Conservation (phyloP, 37 sponge, comb jelly and placozoan genomes). For the Cliona cf. orientalis region DNA sequence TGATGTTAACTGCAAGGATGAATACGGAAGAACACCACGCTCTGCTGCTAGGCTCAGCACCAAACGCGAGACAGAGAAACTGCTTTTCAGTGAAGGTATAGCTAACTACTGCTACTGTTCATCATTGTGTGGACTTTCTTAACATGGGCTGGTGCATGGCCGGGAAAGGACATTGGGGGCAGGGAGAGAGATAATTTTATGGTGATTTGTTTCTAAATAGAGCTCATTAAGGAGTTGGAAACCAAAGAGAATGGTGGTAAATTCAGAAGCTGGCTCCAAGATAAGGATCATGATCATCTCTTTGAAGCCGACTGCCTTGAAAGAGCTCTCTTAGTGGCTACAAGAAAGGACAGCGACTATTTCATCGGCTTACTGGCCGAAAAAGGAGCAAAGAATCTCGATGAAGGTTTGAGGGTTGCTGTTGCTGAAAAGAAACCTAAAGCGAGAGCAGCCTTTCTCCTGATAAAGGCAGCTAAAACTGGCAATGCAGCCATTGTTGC, state of each 20-base stretch:
- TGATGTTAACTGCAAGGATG: neutral
- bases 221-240: slow-evolving; percentile 61
- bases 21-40: neutral
- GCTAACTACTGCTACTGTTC: no score
- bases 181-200: no score
- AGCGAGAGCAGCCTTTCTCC: slow-evolving; percentile 44
- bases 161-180: no score
- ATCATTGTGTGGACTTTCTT: no score
- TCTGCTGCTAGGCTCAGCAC: neutral
- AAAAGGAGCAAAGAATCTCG: slow-evolving; percentile 48
- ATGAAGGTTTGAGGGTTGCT: slow-evolving; percentile 16
- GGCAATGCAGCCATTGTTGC: slow-evolving; percentile 40
- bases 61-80: no score
- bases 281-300: slow-evolving; percentile 19
- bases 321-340: slow-evolving; percentile 54
- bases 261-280: slow-evolving; percentile 37
- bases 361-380: slow-evolving; percentile 48
- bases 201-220: slow-evolving; percentile 6
- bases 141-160: no score
- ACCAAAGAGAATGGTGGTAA: slow-evolving; percentile 64
- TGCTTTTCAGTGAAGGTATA: no score
- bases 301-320: slow-evolving; percentile 57
- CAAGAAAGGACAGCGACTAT: slow-evolving; percentile 36
- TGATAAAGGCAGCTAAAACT: slow-evolving; percentile 52
- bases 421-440: slow-evolving; percentile 28